A percentile compares a stretch with the other conserved stretches of the same genome.
Evolutionary conservation across 2,888 invertebrate genomes (phyloP).

Genomic region (Synergus laeviventris): DNA sequence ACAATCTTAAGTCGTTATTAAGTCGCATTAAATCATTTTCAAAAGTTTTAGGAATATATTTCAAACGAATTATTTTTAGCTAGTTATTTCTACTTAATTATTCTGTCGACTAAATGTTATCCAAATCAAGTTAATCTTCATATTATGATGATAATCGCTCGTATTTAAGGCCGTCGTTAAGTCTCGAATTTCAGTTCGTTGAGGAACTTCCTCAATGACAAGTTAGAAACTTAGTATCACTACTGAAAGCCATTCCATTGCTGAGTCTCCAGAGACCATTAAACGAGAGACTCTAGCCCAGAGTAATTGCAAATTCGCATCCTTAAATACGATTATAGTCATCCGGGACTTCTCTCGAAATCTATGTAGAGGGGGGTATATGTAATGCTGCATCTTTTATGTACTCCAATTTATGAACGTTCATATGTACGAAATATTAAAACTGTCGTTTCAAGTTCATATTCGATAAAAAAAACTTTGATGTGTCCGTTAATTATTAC

Average conservation of each 20-base stretch:
- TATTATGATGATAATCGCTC: slow-evolving; percentile 8
- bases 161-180: slow-evolving; percentile 19
- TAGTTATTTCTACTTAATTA: neutral
- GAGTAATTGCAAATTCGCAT: slow-evolving; percentile 40
- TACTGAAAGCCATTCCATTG: slow-evolving; percentile 38
- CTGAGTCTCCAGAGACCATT: slow-evolving; percentile 32
- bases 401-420: neutral
- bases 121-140: neutral
- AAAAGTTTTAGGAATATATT: neutral
- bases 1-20: neutral
- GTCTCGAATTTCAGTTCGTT: slow-evolving; percentile 24
- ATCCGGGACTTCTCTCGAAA: slow-evolving; percentile 24
- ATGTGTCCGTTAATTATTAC: no score
- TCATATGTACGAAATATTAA: neutral
- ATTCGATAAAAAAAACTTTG: no score
- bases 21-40: neutral
- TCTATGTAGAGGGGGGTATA: slow-evolving; percentile 18
- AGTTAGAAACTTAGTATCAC: slow-evolving; percentile 38
- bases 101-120: neutral
- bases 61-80: no score
- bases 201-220: slow-evolving; percentile 30
- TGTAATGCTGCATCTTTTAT: neutral
- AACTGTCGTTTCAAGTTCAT: no score
- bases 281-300: slow-evolving; percentile 31
- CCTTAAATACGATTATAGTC: slow-evolving; percentile 40